phyloP scores from a whole-genome alignment of 2,113 vertebrate genomes.

The Laticauda colubrina region DNA sequence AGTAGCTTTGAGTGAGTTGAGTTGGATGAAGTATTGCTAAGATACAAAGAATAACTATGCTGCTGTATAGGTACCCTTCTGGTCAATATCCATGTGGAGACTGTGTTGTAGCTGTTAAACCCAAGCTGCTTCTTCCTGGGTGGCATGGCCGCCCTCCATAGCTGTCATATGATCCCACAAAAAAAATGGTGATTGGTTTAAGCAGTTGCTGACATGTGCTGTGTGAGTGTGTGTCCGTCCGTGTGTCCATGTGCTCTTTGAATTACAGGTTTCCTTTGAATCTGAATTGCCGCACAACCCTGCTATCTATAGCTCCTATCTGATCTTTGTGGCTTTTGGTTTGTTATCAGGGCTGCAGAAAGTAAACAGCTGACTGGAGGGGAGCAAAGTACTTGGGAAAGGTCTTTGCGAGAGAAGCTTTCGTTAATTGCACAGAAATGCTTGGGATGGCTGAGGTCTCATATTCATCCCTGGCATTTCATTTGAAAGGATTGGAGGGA shows the following conservation, averaged over 20 bases:
- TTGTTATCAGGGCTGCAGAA: not conserved
- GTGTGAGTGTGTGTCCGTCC: not conserved
- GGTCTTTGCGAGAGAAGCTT: not conserved
- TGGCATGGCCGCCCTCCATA: not conserved
- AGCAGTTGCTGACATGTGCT: not conserved
- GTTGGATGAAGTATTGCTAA: too few relatives aligned
- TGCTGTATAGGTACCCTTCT: not conserved
- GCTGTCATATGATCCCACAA: not conserved
- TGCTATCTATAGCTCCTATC: not conserved
- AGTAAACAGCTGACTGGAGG: not conserved
- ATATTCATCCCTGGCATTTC: not conserved
- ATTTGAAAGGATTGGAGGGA: not conserved
- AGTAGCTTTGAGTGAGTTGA: conserved; percentile 34
- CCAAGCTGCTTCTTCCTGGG: not conserved
- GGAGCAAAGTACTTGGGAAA: not conserved
- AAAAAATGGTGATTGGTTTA: not conserved
- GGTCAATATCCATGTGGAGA: not conserved
- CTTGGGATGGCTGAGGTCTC: not conserved
- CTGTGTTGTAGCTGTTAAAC: not conserved
- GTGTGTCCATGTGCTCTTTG: not conserved
- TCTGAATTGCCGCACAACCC: not conserved
- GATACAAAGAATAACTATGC: too few relatives aligned
- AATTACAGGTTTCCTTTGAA: not conserved
- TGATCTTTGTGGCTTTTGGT: not conserved
- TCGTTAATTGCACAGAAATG: not conserved